A percentile compares a stretch with the other conserved stretches of the same genome.
These are phyloP conservation scores for Lochmaea crataegi DNA, from an alignment of 2,888 invertebrate genomes.

Conservation along the genomic window DNA sequence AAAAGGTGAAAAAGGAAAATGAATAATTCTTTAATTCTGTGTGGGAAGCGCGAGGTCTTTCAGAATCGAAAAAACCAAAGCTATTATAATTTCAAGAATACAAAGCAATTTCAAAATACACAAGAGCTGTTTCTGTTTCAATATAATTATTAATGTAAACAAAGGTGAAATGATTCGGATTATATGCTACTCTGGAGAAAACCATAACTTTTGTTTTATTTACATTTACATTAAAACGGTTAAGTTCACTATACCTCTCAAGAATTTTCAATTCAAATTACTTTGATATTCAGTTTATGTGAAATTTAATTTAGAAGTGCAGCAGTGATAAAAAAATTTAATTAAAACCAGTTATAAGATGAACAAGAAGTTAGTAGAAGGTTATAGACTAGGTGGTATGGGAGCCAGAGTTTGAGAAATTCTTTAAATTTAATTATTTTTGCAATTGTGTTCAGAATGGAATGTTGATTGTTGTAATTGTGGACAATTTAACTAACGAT, in stretches of 20 bases:
- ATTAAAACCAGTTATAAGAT: not conserved
- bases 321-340: not conserved
- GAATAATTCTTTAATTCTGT: no score
- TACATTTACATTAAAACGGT: not conserved
- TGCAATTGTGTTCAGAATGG: no score
- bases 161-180: not conserved
- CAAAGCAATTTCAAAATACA: not conserved
- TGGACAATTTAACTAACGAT: no score
- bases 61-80: no score
- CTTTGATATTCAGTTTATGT: not conserved
- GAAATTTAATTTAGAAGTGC: not conserved
- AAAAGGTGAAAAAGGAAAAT: no score
- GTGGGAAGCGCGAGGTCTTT: no score
- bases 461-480: no score
- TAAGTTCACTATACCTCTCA: not conserved
- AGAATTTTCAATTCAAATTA: not conserved
- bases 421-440: not conserved
- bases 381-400: not conserved
- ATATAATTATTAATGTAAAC: not conserved
- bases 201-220: not conserved
- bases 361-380: not conserved
- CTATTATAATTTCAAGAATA: no score
- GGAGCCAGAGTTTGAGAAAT: not conserved
- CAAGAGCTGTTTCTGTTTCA: not conserved
- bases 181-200: not conserved